These are phyloP conservation scores for Leucozona laternaria DNA, from an alignment of 2,888 invertebrate genomes.

Conservation along the genomic window DNA sequence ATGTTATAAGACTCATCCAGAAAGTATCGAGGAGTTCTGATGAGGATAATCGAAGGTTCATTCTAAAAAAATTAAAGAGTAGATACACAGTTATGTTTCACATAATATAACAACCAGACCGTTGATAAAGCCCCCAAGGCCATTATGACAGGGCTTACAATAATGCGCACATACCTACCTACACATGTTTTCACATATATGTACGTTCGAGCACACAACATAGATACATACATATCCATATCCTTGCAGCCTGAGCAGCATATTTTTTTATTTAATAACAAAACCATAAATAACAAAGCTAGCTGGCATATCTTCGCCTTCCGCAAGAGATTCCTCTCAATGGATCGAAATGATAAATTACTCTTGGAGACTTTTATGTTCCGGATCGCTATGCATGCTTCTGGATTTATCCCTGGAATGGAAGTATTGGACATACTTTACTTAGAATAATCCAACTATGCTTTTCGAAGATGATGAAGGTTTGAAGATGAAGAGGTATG, in stretches of 20 bases:
- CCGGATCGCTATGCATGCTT: slow-evolving; percentile 73
- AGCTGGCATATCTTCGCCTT: slow-evolving; percentile 74
- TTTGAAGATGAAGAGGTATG: slow-evolving; percentile 37
- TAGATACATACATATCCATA: not conserved
- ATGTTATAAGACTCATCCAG: not conserved
- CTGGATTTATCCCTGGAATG: slow-evolving; percentile 60
- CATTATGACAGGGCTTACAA: slow-evolving; percentile 1
- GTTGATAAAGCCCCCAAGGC: not conserved
- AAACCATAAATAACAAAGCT: slow-evolving; percentile 81
- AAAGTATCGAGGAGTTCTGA: slow-evolving; percentile 21
- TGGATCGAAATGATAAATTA: slow-evolving; percentile 72
- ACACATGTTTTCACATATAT: slow-evolving; percentile 8
- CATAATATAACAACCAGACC: slow-evolving; percentile 5
- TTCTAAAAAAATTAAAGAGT: slow-evolving; percentile 18
- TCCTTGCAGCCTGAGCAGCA: slow-evolving; percentile 26
- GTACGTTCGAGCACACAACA: not conserved
- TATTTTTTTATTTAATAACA: slow-evolving; percentile 79
- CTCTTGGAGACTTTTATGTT: slow-evolving; percentile 73
- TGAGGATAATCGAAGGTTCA: slow-evolving; percentile 26
- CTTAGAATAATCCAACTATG: slow-evolving; percentile 54
- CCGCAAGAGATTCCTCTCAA: slow-evolving; percentile 73
- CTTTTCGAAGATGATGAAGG: slow-evolving; percentile 34
- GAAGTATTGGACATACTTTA: slow-evolving; percentile 53
- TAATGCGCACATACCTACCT: slow-evolving; percentile 27
- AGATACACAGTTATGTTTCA: slow-evolving; percentile 3